Evolutionary conservation across 2,888 invertebrate species (phyloP).

Genomic region (Tenthredo amoena): DNA sequence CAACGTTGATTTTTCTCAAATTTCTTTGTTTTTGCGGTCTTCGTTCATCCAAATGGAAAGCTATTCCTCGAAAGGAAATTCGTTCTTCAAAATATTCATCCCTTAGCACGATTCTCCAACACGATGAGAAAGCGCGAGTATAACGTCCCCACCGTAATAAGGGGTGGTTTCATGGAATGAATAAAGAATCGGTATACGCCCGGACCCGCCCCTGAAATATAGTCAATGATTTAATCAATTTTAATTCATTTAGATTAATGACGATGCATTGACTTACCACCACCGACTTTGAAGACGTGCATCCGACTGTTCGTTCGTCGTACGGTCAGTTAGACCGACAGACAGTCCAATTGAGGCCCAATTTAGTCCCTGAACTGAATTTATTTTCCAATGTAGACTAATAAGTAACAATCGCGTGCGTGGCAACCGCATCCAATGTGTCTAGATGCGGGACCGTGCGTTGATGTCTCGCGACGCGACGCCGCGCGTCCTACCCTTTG

Average conservation of each 20-base stretch:
- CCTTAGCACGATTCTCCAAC: neutral
- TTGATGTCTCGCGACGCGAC: constrained; percentile 24
- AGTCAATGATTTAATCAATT: constrained; percentile 67
- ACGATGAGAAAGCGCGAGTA: neutral
- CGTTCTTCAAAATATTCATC: too few relatives aligned
- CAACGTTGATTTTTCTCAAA: too few relatives aligned
- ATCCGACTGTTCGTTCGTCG: constrained; percentile 63
- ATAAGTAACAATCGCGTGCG: constrained; percentile 69
- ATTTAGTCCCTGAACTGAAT: constrained; percentile 73
- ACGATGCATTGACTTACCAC: constrained; percentile 36
- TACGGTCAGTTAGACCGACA: constrained; percentile 57
- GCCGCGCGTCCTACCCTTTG: neutral
- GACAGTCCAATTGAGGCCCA: constrained; percentile 71
- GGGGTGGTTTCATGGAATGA: neutral
- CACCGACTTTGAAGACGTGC: constrained; percentile 37
- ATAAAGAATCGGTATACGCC: constrained; percentile 15
- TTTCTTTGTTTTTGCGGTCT: too few relatives aligned
- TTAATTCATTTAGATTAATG: constrained; percentile 65
- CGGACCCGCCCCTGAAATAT: constrained; percentile 59
- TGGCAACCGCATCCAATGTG: constrained; percentile 33
- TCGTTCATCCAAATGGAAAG: too few relatives aligned
- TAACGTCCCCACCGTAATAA: neutral
- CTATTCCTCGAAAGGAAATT: too few relatives aligned
- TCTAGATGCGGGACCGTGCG: constrained; percentile 38
- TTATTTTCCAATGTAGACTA: constrained; percentile 69